Base-by-base conservation (phyloP, 2,888 invertebrate species). In the Tenthredo notha region DNA sequence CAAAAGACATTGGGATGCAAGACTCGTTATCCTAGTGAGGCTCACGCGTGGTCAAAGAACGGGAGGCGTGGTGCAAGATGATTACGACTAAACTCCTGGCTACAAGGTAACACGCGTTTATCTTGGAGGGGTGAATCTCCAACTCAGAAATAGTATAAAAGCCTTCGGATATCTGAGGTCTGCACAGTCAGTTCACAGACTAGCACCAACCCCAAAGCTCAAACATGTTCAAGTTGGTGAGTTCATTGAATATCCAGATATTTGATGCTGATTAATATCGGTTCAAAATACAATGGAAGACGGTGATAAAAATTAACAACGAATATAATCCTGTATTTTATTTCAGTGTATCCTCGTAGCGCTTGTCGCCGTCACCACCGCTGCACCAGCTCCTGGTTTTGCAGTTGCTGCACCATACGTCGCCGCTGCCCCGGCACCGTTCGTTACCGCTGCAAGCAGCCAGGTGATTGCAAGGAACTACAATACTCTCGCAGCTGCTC, bases 401-500 rank as follows among this genome's bases (percentile, higher is more conserved):
- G 74, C n/a, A 29, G n/a, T 74, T 5, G 40, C 43, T 1, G 91
- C 92, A 0, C 91, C 92, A 3, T 40, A 90, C 15, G 54, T 90
- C 2, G 89, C 89, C 1, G 89, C 91, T 10, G 78, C 77, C 12
- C 90, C 90, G 15, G 89, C 90, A 0, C 94, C 95, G 9, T 94
- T 95, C 87, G 95, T 96, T n/a, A 96, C 96, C 0, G 95, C 96
- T 0, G 95, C 95, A 89, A 96, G 96, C 92, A 95, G 95, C 18
- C 96, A 96, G 92, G 95, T 95, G 85, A 92, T 96, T 88, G 94
- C 96, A 33, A 94, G 96, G 87, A 95, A 96, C 91, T 95, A 95
- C 93, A 95, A 96, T 88, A 95, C 95, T 0, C 92, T 95, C 12
- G 95, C 95, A 10, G 94, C 94, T 33, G 93, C 94, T 10, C 93